These are phyloP conservation scores for Phortica variegata DNA, from an alignment of 1,140 invertebrate species.

Conservation along the genomic window DNA sequence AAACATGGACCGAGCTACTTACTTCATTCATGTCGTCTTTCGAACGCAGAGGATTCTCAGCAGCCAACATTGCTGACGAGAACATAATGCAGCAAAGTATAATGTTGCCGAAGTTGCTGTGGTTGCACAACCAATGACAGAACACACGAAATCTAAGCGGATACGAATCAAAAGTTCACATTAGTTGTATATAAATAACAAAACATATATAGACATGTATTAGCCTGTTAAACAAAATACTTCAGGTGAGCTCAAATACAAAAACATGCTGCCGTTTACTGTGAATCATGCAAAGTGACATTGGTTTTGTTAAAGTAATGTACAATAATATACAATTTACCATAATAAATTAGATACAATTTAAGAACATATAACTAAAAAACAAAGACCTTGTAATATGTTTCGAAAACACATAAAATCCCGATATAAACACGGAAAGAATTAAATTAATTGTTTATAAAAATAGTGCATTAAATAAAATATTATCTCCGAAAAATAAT, in stretches of 20 bases:
- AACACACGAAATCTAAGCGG: slow-evolving; percentile 85
- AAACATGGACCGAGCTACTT: slow-evolving; percentile 41
- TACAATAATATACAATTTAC: no score
- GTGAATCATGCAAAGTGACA: no score
- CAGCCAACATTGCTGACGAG: slow-evolving; percentile 95
- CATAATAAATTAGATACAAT: no score
- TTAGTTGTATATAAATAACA: slow-evolving; percentile 6
- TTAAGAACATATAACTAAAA: no score
- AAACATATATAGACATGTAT: slow-evolving; percentile 18
- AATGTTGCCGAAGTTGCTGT: slow-evolving; percentile 93
- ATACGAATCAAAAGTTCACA: slow-evolving; percentile 1
- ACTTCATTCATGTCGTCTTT: slow-evolving; percentile 61
- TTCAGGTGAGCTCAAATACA: slow-evolving; percentile 25
- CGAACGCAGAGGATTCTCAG: slow-evolving; percentile 91
- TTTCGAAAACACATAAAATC: no score
- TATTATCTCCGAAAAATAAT: no score
- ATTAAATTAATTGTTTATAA: no score
- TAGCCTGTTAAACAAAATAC: slow-evolving; percentile 12
- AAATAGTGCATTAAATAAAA: no score
- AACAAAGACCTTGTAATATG: no score
- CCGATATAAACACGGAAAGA: no score
- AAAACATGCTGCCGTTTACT: no score
- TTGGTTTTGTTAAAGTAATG: no score
- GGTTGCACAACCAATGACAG: slow-evolving; percentile 96
- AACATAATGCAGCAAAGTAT: slow-evolving; percentile 98